A percentile compares a stretch with the other conserved stretches of the same genome.
phyloP scores from a whole-genome alignment of 2,888 invertebrate genomes.

The Biston betularia region DNA sequence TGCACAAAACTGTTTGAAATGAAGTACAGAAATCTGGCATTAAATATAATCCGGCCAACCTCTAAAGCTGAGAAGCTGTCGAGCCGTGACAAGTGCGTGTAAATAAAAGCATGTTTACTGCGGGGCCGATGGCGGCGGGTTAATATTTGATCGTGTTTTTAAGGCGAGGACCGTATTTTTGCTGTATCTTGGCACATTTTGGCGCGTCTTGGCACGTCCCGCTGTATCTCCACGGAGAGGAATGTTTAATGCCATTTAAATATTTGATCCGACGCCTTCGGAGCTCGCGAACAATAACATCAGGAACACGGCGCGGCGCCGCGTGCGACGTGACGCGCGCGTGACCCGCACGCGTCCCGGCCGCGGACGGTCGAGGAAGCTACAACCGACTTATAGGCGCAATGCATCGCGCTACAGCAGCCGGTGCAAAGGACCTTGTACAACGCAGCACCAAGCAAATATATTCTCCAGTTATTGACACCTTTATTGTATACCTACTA shows the following conservation, averaged over 20 bases:
- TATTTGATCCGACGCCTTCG: conserved; percentile 28
- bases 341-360: too few relatives aligned
- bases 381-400: too few relatives aligned
- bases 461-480: too few relatives aligned
- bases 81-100: conserved; percentile 3
- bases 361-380: too few relatives aligned
- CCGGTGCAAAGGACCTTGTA: too few relatives aligned
- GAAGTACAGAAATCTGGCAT: not conserved
- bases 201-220: conserved; percentile 2
- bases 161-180: conserved; percentile 34
- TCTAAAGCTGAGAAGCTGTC: conserved; percentile 13
- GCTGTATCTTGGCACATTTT: conserved; percentile 10
- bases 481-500: too few relatives aligned
- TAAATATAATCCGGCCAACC: not conserved
- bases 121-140: conserved; percentile 35
- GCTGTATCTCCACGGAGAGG: conserved; percentile 14
- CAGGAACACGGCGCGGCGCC: conserved; percentile 4
- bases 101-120: conserved; percentile 33
- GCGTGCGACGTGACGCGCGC: not conserved
- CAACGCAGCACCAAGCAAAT: too few relatives aligned
- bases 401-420: too few relatives aligned
- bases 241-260: conserved; percentile 35
- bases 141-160: conserved; percentile 54
- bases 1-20: too few relatives aligned
- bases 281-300: conserved; percentile 19